Percentiles rank a stretch among this genome's conserved stretches.
Conservation (phyloP, 2,888 invertebrate genomes). For the Ophioninae sp. region DNA sequence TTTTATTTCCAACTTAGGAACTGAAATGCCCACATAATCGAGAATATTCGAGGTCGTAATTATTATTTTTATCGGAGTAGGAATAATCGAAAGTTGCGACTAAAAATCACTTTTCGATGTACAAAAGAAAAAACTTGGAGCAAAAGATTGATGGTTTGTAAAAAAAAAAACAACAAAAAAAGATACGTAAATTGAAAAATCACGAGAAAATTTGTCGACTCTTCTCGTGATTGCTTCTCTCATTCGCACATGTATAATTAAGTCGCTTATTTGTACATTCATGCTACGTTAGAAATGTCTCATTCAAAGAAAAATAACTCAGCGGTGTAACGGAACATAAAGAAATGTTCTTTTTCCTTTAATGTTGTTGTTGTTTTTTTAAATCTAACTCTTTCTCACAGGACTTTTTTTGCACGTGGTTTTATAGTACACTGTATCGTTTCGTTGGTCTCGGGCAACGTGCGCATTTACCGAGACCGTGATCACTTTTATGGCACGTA, state of each 20-base stretch:
- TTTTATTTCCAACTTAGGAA: slow-evolving; percentile 78
- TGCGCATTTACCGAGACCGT: slow-evolving; percentile 40
- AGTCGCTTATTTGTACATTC: slow-evolving; percentile 37
- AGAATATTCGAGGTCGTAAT: slow-evolving; percentile 74
- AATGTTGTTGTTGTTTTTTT: slow-evolving; percentile 57
- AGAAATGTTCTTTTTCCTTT: slow-evolving; percentile 60
- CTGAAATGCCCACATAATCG: slow-evolving; percentile 78
- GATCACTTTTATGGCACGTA: slow-evolving; percentile 73
- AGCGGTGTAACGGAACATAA: slow-evolving; percentile 71
- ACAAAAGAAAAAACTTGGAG: slow-evolving; percentile 59
- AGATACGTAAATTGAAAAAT: slow-evolving; percentile 47
- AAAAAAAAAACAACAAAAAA: slow-evolving; percentile 51
- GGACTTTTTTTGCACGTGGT: slow-evolving; percentile 67
- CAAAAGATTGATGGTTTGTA: slow-evolving; percentile 49
- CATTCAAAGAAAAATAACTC: slow-evolving; percentile 64
- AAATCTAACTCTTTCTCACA: slow-evolving; percentile 66
- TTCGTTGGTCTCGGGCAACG: slow-evolving; percentile 58
- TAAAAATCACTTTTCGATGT: slow-evolving; percentile 70
- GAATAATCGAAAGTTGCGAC: slow-evolving; percentile 69
- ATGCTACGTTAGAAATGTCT: slow-evolving; percentile 45
- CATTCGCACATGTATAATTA: slow-evolving; percentile 38
- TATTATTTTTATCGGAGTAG: slow-evolving; percentile 71
- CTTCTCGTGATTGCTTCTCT: slow-evolving; percentile 24
- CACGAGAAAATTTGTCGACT: slow-evolving; percentile 34
- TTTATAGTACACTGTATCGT: slow-evolving; percentile 59